Conservation (phyloP, 1,140 invertebrate genomes). For the Maconellicoccus hirsutus region DNA sequence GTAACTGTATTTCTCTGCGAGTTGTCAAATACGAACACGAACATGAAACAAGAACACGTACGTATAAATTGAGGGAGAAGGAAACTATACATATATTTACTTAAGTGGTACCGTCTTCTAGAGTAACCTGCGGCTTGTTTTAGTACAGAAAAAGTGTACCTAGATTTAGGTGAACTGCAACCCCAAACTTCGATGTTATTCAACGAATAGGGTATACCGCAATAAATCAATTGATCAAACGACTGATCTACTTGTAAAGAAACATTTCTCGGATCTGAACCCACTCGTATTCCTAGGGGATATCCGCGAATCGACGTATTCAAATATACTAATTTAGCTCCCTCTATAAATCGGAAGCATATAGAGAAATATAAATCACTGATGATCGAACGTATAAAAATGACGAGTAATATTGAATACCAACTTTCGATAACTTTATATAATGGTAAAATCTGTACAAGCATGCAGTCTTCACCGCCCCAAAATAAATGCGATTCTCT, state of each 20-base stretch:
- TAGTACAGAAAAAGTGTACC: too few relatives aligned
- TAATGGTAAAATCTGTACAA: constrained; percentile 67
- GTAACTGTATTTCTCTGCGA: constrained; percentile 60
- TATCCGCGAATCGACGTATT: constrained; percentile 73
- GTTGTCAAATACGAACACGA: constrained; percentile 1
- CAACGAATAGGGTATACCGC: constrained; percentile 43
- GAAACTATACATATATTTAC: too few relatives aligned
- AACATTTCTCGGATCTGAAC: constrained; percentile 61
- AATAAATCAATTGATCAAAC: constrained; percentile 47
- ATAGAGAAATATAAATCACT: background rate
- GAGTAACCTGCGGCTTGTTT: too few relatives aligned
- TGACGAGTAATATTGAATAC: constrained; percentile 26
- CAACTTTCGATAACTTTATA: constrained; percentile 46
- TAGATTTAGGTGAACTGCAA: constrained; percentile 55
- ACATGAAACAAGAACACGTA: background rate
- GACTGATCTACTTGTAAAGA: constrained; percentile 58
- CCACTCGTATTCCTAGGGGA: constrained; percentile 69
- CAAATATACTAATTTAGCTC: constrained; percentile 65
- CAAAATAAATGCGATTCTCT: constrained; percentile 71
- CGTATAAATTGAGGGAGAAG: too few relatives aligned
- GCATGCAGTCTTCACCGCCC: constrained; percentile 61
- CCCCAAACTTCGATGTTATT: constrained; percentile 64
- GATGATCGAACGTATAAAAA: background rate
- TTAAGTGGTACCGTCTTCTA: too few relatives aligned
- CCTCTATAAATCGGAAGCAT: too few relatives aligned